Evolutionary conservation across 2,113 vertebrate genomes (phyloP).

Genomic region (Macquaria ambigua): DNA sequence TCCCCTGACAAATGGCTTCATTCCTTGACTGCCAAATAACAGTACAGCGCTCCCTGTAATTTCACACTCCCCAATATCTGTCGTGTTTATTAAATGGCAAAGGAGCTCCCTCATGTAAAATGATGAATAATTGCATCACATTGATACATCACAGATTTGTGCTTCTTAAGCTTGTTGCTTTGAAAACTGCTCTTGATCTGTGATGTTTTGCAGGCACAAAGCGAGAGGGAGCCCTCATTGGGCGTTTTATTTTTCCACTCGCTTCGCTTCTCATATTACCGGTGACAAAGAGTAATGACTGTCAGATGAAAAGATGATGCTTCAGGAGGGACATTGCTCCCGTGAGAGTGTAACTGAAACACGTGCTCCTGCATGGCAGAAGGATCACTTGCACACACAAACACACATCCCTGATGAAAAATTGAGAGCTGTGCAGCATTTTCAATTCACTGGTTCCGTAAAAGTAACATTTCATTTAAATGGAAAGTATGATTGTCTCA

Average conservation of each 20-base stretch:
- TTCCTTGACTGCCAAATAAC: constrained; percentile 44
- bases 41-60: constrained; percentile 44
- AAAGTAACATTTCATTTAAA: constrained; percentile 57
- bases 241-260: background rate
- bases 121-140: constrained; percentile 51
- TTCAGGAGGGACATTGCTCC: constrained; percentile 28
- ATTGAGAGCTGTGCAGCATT: constrained; percentile 16
- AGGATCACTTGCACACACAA: background rate
- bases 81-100: constrained; percentile 50
- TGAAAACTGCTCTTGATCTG: constrained; percentile 40
- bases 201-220: constrained; percentile 20
- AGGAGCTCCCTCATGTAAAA: constrained; percentile 54
- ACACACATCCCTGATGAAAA: constrained; percentile 14
- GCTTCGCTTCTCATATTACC: constrained; percentile 2
- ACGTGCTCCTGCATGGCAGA: background rate
- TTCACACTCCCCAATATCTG: constrained; percentile 46
- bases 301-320: constrained; percentile 48
- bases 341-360: constrained; percentile 12
- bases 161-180: constrained; percentile 45
- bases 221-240: background rate
- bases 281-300: constrained; percentile 57
- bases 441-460: constrained; percentile 42
- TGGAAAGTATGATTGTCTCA: constrained; percentile 49
- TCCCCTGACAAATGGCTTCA: constrained; percentile 59
- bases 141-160: constrained; percentile 37